These are phyloP conservation scores for Masnerella sp. DNA, from an alignment of 2,888 invertebrate genomes.

Conservation along the genomic window DNA sequence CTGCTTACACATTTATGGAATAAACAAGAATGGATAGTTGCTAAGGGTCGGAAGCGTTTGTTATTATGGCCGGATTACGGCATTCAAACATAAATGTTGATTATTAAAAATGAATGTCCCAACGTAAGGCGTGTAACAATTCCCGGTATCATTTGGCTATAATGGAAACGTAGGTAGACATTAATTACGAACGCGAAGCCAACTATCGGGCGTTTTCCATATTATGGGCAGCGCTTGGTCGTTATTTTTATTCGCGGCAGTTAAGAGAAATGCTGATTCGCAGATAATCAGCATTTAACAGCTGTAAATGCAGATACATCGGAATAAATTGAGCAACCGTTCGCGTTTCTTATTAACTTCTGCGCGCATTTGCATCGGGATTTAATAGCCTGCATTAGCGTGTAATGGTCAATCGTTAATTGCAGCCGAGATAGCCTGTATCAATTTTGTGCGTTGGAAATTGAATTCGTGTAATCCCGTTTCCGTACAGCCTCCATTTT, in stretches of 20 bases:
- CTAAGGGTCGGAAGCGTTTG: constrained; percentile 47
- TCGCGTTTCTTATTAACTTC: constrained; percentile 36
- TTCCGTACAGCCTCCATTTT: background rate
- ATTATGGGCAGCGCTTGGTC: constrained; percentile 11
- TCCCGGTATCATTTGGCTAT: constrained; percentile 15
- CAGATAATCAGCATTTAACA: constrained; percentile 47
- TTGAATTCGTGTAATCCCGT: constrained; percentile 28
- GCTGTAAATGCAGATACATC: constrained; percentile 42
- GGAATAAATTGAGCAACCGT: constrained; percentile 40
- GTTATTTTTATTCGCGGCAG: constrained; percentile 36
- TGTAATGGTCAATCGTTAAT: constrained; percentile 40
- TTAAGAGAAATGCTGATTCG: constrained; percentile 44
- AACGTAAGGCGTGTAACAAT: constrained; percentile 32
- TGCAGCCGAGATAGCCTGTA: constrained; percentile 26
- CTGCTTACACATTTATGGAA: constrained; percentile 51
- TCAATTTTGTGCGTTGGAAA: constrained; percentile 30
- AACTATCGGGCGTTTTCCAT: constrained; percentile 7
- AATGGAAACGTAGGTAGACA: constrained; percentile 21
- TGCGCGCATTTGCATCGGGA: constrained; percentile 32
- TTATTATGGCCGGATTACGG: constrained; percentile 43
- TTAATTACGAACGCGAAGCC: constrained; percentile 8
- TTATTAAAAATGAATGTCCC: constrained; percentile 45
- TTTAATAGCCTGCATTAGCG: constrained; percentile 43
- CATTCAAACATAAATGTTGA: constrained; percentile 50
- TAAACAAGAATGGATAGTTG: constrained; percentile 55